A percentile compares a stretch with the other conserved stretches of the same genome.
Evolutionary conservation across 2,888 invertebrate species (phyloP).

Genomic region (Pristionchus japonicus): DNA sequence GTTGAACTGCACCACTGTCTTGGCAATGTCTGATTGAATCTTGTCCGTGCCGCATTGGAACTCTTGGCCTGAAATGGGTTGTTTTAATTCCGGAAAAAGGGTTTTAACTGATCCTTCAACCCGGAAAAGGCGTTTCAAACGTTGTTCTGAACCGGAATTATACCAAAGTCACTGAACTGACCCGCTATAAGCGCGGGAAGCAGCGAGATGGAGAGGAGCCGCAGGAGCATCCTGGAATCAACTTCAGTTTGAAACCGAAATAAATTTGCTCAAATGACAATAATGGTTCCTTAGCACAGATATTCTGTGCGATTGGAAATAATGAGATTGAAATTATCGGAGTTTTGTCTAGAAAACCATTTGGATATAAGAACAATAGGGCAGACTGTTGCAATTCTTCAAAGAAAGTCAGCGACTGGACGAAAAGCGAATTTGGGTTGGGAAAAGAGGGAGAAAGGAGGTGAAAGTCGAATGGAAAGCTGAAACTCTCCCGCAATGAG

Average conservation of each 20-base stretch:
- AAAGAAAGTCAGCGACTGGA: neutral
- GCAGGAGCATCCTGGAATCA: neutral
- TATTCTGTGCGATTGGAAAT: too few relatives aligned
- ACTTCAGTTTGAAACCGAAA: too few relatives aligned
- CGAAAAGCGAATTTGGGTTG: slow-evolving; percentile 33
- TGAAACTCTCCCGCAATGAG: neutral
- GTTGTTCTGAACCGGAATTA: neutral
- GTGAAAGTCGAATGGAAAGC: neutral
- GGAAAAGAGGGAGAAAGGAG: neutral
- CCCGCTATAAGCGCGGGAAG: neutral
- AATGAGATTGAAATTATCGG: too few relatives aligned
- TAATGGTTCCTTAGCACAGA: too few relatives aligned
- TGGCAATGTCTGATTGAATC: slow-evolving; percentile 36
- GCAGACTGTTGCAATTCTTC: slow-evolving; percentile 2
- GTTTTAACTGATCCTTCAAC: neutral
- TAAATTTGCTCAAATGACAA: too few relatives aligned
- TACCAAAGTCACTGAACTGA: neutral
- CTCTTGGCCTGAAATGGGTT: neutral
- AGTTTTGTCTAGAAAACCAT: neutral
- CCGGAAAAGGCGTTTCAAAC: neutral
- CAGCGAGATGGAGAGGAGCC: slow-evolving; percentile 8
- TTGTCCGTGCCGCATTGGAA: slow-evolving; percentile 43
- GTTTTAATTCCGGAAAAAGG: neutral
- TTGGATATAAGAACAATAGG: neutral
- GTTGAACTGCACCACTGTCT: slow-evolving; percentile 42